Base-by-base conservation (phyloP, 2,113 vertebrate species). In the Eudyptes chrysolophus region DNA sequence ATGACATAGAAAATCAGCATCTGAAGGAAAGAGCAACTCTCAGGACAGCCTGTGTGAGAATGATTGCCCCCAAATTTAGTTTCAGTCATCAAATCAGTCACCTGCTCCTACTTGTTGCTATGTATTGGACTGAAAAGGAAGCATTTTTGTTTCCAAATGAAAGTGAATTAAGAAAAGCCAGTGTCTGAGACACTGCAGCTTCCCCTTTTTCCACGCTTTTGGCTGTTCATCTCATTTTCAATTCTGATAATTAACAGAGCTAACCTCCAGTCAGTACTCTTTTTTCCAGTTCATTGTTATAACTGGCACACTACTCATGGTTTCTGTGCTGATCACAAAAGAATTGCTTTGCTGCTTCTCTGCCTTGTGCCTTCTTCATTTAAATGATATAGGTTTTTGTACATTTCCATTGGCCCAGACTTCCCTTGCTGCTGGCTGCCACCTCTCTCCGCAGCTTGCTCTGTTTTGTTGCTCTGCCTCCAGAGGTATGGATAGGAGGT, bases 201-300 rank as follows among this genome's bases (percentile, higher is more conserved):
- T 87, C 38, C 40, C 19, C 7, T 76, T 84, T 89, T 89, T 78
- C 57, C 18, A 52, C 40, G 51, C 29, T 29, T 64, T 48, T 65
- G 93, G 62, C 84, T 76, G 46, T 76, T 85, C 51, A 57, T 61
- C 48, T 15, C 40, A 38, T 79, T 95, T 93, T 80, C 70, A 68
- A 2, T 85, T 89, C 74, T 69, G 78, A 87, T 83, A 92, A 93
- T 94, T 95, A 93, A 90, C 78, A 83, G 69, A 89, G 38, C 34
- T 87, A 92, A 89, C 48, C 70, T 92, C 65, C 61, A 92, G 74
- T 57, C 74, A 71, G 48, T 44, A 71, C 13, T 40, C 34, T 16
- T 69, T 94, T 87, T 60, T 26, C 27, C 44, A 49, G 36, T 82
- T 89, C 48, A 60, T 81, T 94, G 55, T 84, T 88, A 40, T 22